A percentile compares a stretch with the other conserved stretches of the same genome.
Conservation (phyloP, 2,888 invertebrate genomes). For the Sialis fuliginosa region DNA sequence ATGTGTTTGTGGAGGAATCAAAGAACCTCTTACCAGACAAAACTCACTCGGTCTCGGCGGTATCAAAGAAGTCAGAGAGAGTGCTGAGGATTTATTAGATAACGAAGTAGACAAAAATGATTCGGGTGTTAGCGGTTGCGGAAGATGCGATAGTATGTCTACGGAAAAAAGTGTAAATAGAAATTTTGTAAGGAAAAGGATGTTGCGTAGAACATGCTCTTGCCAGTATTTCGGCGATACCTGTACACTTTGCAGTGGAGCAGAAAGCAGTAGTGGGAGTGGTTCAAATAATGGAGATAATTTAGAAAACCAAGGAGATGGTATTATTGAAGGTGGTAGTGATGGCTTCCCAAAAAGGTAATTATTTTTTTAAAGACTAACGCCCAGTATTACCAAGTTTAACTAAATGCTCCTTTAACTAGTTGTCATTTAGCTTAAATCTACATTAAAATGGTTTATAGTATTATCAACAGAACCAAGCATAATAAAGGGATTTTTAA, state of each 20-base stretch:
- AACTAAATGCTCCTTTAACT: no score
- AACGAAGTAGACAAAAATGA: constrained; percentile 28
- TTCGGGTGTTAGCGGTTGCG: constrained; percentile 30
- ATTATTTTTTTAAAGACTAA: neutral
- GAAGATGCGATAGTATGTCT: constrained; percentile 30
- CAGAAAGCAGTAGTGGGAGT: constrained; percentile 18
- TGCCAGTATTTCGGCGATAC: constrained; percentile 24
- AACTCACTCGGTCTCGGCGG: constrained; percentile 24
- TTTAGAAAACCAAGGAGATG: constrained; percentile 25
- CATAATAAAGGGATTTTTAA: no score
- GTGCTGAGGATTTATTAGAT: constrained; percentile 24
- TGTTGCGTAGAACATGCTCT: constrained; percentile 22
- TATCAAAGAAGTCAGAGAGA: constrained; percentile 29
- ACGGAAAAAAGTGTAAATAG: constrained; percentile 24
- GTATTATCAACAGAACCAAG: neutral
- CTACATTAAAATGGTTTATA: no score
- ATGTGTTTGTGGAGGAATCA: constrained; percentile 6
- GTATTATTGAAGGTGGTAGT: constrained; percentile 23
- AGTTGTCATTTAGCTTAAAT: no score
- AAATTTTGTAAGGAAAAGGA: constrained; percentile 26
- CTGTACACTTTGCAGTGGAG: constrained; percentile 21
- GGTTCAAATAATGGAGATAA: constrained; percentile 25
- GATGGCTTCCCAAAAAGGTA: constrained; percentile 24
- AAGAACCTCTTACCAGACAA: constrained; percentile 22
- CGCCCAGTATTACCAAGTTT: no score